Base-by-base conservation (phyloP, 1,140 invertebrate genomes). In the Plodia interpunctella region DNA sequence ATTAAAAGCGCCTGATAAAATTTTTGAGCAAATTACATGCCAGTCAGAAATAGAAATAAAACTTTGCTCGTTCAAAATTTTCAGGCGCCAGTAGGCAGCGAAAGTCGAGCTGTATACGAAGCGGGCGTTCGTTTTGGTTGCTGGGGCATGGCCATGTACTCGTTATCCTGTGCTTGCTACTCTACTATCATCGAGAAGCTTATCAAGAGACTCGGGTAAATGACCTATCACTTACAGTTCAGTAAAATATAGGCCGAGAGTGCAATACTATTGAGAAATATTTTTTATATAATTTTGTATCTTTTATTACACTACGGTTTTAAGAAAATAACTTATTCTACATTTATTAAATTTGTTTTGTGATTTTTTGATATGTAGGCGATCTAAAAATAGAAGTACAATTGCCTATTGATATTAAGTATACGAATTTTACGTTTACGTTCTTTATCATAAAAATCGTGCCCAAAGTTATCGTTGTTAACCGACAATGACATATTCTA, bases 101-200 rank as follows among this genome's bases (percentile, higher is more conserved):
- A 75, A 15, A 86, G 90, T 52, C 91, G 95, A 50, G 87, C 91
- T 19, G 72, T 93, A 0, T 99, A 98, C 72, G 96, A 98, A 88
- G 94, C 94, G 32, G 98, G 98, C 0, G 97, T 99, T 0, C 91
- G 97, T 30, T 97, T 99, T 76, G 98, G 97, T 13, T 98, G 97
- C 70, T 97, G 96, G 94, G 97, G 97, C 49, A 99, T 99, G 98
- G 95, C 97, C 0, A 94, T 98, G 92, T 99, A 99, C 81, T 99
- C 97, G 0, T 78, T 99, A 5, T 98, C 97, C 0, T 99, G 98
- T 80, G 95, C 97, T 1, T 94, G 95, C 70, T 99, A 99, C 85
- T 99, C 97, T 0, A 91, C 96, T 28, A 79, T 95, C 25, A 98
- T 99, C 38, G 97, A 98, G 78, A 95, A 92, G 76, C 91, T 98